phyloP scores from a whole-genome alignment of 2,113 vertebrate species.

The Xyrauchen texanus region DNA sequence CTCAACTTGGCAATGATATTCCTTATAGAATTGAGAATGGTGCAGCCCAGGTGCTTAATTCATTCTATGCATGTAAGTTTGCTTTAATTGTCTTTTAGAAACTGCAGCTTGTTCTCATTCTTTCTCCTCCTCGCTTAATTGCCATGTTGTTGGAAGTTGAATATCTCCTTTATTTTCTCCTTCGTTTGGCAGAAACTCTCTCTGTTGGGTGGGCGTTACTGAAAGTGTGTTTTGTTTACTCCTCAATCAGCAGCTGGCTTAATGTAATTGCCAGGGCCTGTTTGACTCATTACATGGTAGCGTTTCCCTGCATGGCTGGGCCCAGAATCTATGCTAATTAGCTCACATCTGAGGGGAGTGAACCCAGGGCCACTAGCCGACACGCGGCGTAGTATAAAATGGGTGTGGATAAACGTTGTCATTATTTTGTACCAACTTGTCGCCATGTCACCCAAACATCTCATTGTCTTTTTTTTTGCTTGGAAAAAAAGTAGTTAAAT shows the following conservation, averaged over 20 bases:
- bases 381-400: conserved; percentile 63
- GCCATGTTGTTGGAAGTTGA: conserved; percentile 2
- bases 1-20: conserved; percentile 9
- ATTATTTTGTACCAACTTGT: conserved; percentile 22
- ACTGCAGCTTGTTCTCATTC: background rate
- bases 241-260: conserved; percentile 53
- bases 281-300: conserved; percentile 58
- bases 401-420: conserved; percentile 63
- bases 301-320: conserved; percentile 52
- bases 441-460: background rate
- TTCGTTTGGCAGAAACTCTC: background rate
- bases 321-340: conserved; percentile 63
- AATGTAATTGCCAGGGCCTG: conserved; percentile 55
- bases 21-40: conserved; percentile 21
- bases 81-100: too few species aligned
- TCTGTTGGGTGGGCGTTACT: conserved; percentile 19
- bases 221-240: conserved; percentile 51
- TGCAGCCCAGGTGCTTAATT: background rate
- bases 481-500: background rate
- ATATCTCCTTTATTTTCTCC: background rate
- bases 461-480: background rate
- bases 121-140: background rate
- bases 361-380: conserved; percentile 64
- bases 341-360: conserved; percentile 61
- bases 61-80: background rate